Evolutionary conservation across 2,888 invertebrate species (phyloP), one percentile per base, ranked within the genome.

Genomic region (Eilema sororculum): DNA sequence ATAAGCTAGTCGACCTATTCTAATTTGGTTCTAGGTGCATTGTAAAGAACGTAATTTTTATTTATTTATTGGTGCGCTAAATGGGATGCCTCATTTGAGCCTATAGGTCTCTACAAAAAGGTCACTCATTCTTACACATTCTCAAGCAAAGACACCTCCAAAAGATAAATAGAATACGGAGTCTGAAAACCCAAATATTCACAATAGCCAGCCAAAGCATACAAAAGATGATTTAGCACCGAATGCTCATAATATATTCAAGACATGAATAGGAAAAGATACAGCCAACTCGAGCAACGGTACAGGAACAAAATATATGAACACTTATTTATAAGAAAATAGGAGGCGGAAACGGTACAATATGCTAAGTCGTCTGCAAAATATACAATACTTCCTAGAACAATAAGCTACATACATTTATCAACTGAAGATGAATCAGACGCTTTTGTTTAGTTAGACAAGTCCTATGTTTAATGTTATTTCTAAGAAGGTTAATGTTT

Each of bases 321-420:
- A 69, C 62, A 76, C 70, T 68, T 24, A 62, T 24, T 59, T 69
- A 66, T 69, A 78, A 77, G 65, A 25, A 77, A 77, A 80, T 76
- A 52, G 73, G 69, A 75, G 74, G 66, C 75, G 78, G 71, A 84
- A 85, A 85, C 84, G 77, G 81, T 78, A 83, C 75, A 76, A 73
- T 81, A 82, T 83, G 79, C 76, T 82, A 83, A 85, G 73, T 78
- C 67, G 72, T 67, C 12, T 71, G 79, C 76, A 71, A 78, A 77
- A 73, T 72, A 73, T 77, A 68, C 67, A 72, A 71, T 70, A 74
- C 59, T 73, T 74, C 60, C 66, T 69, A 71, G 61, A 74, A 62
- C 63, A 78, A 69, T 56, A 65, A 22, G 57, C 57, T 62, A 28
- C 20, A 67, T 52, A 37, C 65, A 56, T 70, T 80, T 71, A 61